Conservation (phyloP, 2,888 invertebrate species). For the Oscheius myriophilus region DNA sequence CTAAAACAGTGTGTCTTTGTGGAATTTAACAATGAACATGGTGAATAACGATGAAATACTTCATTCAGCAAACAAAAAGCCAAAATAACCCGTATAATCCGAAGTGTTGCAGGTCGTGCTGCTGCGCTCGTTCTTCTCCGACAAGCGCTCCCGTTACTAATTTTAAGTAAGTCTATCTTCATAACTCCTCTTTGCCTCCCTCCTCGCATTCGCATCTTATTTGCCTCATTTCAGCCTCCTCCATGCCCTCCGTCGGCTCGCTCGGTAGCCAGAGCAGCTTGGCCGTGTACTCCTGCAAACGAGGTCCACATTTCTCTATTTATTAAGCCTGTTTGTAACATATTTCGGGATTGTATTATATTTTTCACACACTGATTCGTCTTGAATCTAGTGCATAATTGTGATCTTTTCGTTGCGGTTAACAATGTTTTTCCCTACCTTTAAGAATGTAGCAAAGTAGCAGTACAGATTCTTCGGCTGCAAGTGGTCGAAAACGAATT, state of each 20-base stretch:
- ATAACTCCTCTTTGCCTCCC: not conserved
- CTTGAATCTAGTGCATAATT: conserved; percentile 2
- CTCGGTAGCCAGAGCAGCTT: conserved; percentile 1
- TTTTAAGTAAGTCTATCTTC: not conserved
- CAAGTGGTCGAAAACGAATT: conserved; percentile 44
- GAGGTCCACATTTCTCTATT: conserved; percentile 3
- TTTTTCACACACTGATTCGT: not conserved
- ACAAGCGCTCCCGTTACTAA: conserved; percentile 60
- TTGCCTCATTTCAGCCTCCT: not conserved
- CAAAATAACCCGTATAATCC: conserved; percentile 5
- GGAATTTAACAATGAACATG: too few species aligned
- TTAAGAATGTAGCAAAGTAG: conserved; percentile 42
- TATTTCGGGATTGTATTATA: conserved; percentile 2
- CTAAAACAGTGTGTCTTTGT: too few species aligned
- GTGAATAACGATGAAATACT: too few species aligned
- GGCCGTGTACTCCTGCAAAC: conserved; percentile 3
- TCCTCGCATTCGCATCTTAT: not conserved
- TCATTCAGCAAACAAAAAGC: too few species aligned
- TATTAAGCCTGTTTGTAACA: conserved; percentile 1
- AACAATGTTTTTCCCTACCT: conserved; percentile 22
- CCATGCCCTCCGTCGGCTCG: not conserved
- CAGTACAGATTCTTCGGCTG: conserved; percentile 50
- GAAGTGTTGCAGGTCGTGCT: conserved; percentile 46
- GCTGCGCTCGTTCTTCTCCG: conserved; percentile 69
- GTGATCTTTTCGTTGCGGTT: conserved; percentile 4